Evolutionary conservation across 2,888 invertebrate genomes (phyloP), one percentile per base, ranked within the genome.

Genomic region (Auanema freiburgensis): DNA sequence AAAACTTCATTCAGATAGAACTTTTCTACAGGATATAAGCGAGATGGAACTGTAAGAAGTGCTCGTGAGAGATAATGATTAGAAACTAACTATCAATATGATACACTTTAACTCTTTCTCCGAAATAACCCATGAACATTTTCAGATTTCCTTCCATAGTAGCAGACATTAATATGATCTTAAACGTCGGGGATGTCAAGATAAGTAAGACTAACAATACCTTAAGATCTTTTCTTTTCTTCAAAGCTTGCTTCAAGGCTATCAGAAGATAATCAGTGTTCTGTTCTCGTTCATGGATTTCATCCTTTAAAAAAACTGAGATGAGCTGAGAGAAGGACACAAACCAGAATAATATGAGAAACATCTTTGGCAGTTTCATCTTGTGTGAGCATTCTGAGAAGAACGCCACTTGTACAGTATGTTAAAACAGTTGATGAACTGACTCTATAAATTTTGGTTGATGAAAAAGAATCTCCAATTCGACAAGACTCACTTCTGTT

Each of bases 211-310:
- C 4, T 6, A 46, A 46, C 3, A 12, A 18, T 16, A 80, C 74
- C 67, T 80, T 82, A 50, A 82, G 60, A 64, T 83, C 71, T 6
- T 54, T 49, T 11, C 79, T 65, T 21, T 66, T 63, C 41, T 65
- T 46, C 10, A 83, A 54, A 8, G 81, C 81, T 51, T 80, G 71
- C 18, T 72, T 67, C 57, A 96, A 85, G 4, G 91, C 90, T 64
- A 93, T 91, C 65, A 97, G 86, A 50, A 96, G 87, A 85, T 96
- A 95, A 85, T 97, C 97, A 56, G 92, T 91, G 84, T 92, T 90
- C 81, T 91, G 89, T 85, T 95, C 94, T 0, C 96, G 88, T 84
- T 96, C 96, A 85, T 97, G 97, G 33, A 96, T 90, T 86, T 97
- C 97, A 85, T 97, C 97, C 79, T 95, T n/a, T 44, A 49, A 54